A percentile compares a stretch with the other conserved stretches of the same genome.
phyloP scores from a whole-genome alignment of 2,113 vertebrate species.

The Pelobates fuscus region DNA sequence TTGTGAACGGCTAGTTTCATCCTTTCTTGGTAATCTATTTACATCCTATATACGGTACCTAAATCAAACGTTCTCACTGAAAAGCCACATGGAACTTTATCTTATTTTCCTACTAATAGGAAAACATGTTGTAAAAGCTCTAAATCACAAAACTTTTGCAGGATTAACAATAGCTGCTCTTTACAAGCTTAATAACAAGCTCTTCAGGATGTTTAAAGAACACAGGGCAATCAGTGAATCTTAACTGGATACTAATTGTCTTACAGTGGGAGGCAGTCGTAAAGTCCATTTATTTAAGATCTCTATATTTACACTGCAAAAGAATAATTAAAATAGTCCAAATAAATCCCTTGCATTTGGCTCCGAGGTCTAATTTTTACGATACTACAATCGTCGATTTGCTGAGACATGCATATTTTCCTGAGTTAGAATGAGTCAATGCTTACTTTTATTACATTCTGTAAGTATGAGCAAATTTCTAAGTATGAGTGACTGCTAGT shows the following conservation, averaged over 20 bases:
- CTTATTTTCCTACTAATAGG: neutral
- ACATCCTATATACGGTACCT: too few relatives aligned
- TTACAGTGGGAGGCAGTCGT: slow-evolving; percentile 15
- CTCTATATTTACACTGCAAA: neutral
- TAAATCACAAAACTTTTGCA: slow-evolving; percentile 11
- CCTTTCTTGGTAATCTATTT: too few relatives aligned
- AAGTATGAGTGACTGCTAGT: too few relatives aligned
- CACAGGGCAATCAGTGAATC: neutral
- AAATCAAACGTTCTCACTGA: too few relatives aligned
- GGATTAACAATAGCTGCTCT: neutral
- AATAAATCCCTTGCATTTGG: too few relatives aligned
- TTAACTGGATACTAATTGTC: neutral
- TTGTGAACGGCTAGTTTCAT: too few relatives aligned
- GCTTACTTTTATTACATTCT: too few relatives aligned
- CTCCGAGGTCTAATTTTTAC: too few relatives aligned
- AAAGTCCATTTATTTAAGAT: neutral
- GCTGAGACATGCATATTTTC: too few relatives aligned
- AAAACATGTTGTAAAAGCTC: slow-evolving; percentile 13
- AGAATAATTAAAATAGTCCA: neutral
- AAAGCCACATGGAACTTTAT: neutral
- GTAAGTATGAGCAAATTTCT: too few relatives aligned
- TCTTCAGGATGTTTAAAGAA: neutral
- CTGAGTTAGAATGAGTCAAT: too few relatives aligned
- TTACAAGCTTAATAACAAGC: neutral
- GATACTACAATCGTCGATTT: too few relatives aligned